Evolutionary conservation across 2,888 invertebrate species (phyloP), one percentile per base, ranked within the genome.

Genomic region (Tetranychus truncatus): DNA sequence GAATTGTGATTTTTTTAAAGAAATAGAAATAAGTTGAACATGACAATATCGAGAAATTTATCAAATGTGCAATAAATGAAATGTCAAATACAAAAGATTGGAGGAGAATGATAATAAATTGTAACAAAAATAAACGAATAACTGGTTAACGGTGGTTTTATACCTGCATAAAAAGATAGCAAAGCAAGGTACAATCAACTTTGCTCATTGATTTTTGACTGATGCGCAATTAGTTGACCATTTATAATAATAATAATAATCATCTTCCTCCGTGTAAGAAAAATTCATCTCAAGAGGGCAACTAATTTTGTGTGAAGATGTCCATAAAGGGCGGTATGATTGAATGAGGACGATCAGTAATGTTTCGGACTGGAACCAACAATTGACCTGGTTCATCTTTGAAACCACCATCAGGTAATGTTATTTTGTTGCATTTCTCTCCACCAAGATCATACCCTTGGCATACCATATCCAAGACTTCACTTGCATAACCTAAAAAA

Each of bases 401-500:
- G 11, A 75, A 67, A 9, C 76, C 76, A 9, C 76, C 76, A 66
- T 75, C 75, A 44, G 76, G 76, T 45, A 76, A 44, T 66, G 66
- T 76, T 4, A 75, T 66, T 34, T 69, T 69, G 44, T 75, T 76
- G 21, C 76, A 76, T 24, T 72, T 67, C 9, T 76, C 76, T 8
- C 75, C 72, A 11, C 73, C 75, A 55, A 71, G 66, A 8, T 76
- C 75, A 74, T 72, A 76, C 11, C 76, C 76, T 18, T 55, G 75
- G 72, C 76, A 76, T 2, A 72, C 75, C 72, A 76, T 44, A 24
- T 76, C 76, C 20, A 76, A 20, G 6, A 76, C 76, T 66, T 76
- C 76, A 71, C 76, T 75, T 7, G 75, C 75, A 73, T 76, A 76
- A 66, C 76, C 75, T 75, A 34, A 66, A 66, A 55, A 71, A 20